Base-by-base conservation (phyloP, 1,140 invertebrate genomes). In the Drosophila guanche region DNA sequence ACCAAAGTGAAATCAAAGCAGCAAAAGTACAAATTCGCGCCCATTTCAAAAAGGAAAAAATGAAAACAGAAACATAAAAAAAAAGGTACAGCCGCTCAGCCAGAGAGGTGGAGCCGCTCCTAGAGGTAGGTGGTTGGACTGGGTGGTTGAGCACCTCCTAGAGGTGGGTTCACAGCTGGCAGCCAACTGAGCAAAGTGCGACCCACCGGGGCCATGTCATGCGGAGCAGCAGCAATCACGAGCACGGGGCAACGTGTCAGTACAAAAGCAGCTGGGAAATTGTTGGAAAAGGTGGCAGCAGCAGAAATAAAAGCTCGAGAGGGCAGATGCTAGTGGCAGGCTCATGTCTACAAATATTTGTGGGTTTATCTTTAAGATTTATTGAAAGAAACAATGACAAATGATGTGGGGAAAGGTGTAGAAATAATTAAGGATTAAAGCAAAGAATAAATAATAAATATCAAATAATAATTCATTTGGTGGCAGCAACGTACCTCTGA, bases 1-100 rank as follows among this genome's bases (percentile, higher is more conserved):
- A 50, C 40, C 25, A 69, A 62, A 71, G 57, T 62, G 45, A 70
- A 72, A 72, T 72, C 69, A 73, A 73, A 73, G 69, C 65, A 29
- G 56, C 57, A 45, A 48, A 71, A 60, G 61, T 23, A 70, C 55
- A 48, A 71, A 70, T 70, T 70, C 55, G 56, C 68, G 42, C 48
- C 48, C 68, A 53, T 43, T 70, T 71, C 54, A 67, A 29, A 60
- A 70, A 71, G 52, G 52, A 37, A 51, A 53, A 33, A 66, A 50
- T 50, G 27, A 47, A 25, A 53, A 45, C 4, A 37, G 10, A 52
- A 52, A 37, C 22, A 50, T 42, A 48, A 48, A 40, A 56, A n/a
- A 27, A 16, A 10, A 3, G 10, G 20, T 33, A 22, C 29, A 37
- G 5, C 4, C 50, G 12, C 50, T 5, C 10, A 52, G 16, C 16